Conservation (phyloP, 2,888 invertebrate genomes). For the Junonia oenone region DNA sequence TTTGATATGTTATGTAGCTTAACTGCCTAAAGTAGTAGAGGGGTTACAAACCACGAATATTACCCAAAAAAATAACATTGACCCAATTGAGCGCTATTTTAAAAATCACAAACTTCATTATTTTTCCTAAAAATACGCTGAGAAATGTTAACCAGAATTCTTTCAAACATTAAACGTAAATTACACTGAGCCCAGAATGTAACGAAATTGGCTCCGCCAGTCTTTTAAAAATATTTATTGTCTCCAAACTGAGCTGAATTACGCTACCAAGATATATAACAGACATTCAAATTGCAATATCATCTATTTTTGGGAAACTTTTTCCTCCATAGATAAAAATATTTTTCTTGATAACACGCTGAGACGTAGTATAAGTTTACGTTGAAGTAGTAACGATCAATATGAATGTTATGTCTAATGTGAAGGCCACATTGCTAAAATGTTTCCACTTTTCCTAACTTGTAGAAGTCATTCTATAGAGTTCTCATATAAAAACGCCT, state of each 20-base stretch:
- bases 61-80: too few species aligned
- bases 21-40: too few species aligned
- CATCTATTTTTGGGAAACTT: neutral
- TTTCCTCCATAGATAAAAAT: neutral
- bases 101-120: neutral
- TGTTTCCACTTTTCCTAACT: too few species aligned
- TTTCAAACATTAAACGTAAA: constrained; percentile 12
- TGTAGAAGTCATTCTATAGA: too few species aligned
- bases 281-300: neutral
- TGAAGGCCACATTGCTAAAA: too few species aligned
- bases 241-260: neutral
- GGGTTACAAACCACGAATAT: too few species aligned
- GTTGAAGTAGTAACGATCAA: too few species aligned
- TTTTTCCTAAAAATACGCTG: neutral
- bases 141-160: constrained; percentile 2
- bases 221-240: constrained; percentile 12
- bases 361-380: neutral
- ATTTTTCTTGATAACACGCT: neutral
- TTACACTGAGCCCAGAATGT: neutral
- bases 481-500: too few species aligned
- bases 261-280: neutral
- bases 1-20: too few species aligned
- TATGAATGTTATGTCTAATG: too few species aligned
- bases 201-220: constrained; percentile 6
- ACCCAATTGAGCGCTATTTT: too few species aligned